Conservation (phyloP, 2,888 invertebrate genomes). For the Ennomos fuscantarius region DNA sequence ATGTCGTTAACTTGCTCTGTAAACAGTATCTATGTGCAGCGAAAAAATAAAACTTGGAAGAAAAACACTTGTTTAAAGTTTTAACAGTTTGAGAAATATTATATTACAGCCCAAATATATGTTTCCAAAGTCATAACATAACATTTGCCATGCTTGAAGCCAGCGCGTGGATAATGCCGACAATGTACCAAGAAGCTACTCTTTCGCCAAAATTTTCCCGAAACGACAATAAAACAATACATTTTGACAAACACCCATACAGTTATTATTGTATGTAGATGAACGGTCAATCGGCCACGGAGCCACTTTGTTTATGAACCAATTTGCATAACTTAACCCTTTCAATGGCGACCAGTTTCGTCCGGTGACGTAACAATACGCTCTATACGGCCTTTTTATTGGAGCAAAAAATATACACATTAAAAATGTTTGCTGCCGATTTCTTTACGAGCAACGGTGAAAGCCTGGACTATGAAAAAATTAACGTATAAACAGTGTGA, state of each 20-base stretch:
- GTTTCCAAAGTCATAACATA: neutral
- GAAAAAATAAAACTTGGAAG: too few relatives aligned
- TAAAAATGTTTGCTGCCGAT: slow-evolving; percentile 56
- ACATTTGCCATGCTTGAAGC: slow-evolving; percentile 5
- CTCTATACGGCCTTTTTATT: slow-evolving; percentile 60
- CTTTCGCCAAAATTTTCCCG: slow-evolving; percentile 36
- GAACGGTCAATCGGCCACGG: slow-evolving; percentile 53
- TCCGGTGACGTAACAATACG: slow-evolving; percentile 56
- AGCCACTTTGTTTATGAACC: slow-evolving; percentile 65
- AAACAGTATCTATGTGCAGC: too few relatives aligned
- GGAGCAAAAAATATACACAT: slow-evolving; percentile 70
- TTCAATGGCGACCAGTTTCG: slow-evolving; percentile 41
- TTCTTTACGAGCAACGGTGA: slow-evolving; percentile 40
- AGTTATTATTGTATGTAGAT: slow-evolving; percentile 52
- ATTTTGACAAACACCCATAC: slow-evolving; percentile 52
- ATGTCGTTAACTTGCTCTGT: too few relatives aligned
- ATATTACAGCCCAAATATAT: neutral
- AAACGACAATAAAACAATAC: slow-evolving; percentile 43
- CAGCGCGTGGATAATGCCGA: slow-evolving; percentile 14
- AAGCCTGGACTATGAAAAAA: slow-evolving; percentile 32
- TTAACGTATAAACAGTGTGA: slow-evolving; percentile 38
- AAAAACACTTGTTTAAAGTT: too few relatives aligned
- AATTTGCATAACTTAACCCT: slow-evolving; percentile 83
- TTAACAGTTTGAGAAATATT: too few relatives aligned
- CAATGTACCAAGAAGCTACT: slow-evolving; percentile 31